A percentile compares a stretch with the other conserved stretches of the same genome.
These are phyloP conservation scores for Leptothorax acervorum DNA, from an alignment of 2,888 invertebrate species.

Conservation along the genomic window DNA sequence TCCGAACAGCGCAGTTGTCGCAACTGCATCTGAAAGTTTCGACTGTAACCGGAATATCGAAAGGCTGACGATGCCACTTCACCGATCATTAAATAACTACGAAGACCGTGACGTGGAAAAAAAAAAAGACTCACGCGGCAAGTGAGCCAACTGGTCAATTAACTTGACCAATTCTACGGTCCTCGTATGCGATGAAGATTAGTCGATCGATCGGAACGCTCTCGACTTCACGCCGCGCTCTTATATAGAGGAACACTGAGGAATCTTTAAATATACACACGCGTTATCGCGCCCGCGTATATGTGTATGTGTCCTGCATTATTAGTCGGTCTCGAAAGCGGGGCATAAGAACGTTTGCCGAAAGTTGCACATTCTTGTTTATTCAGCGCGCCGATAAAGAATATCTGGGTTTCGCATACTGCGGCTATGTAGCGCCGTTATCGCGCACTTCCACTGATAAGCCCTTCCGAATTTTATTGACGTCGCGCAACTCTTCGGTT, in stretches of 20 bases:
- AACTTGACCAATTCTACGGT: constrained; percentile 50
- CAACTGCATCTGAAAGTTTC: constrained; percentile 29
- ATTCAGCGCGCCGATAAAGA: constrained; percentile 68
- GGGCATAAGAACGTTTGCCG: not conserved
- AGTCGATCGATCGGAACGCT: constrained; percentile 52
- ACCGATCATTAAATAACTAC: constrained; percentile 41
- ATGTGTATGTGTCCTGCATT: not conserved
- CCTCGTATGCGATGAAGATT: constrained; percentile 59
- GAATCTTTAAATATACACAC: constrained; percentile 7
- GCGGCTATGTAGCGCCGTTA: constrained; percentile 59
- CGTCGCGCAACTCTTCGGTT: constrained; percentile 26
- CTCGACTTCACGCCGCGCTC: constrained; percentile 55
- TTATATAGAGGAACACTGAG: constrained; percentile 28
- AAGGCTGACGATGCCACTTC: not conserved
- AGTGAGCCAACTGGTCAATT: constrained; percentile 59
- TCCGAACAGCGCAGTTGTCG: not conserved
- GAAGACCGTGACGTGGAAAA: constrained; percentile 21
- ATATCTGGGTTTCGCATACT: constrained; percentile 60
- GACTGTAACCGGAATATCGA: not conserved
- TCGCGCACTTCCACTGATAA: constrained; percentile 69
- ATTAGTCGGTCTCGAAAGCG: not conserved
- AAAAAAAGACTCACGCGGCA: constrained; percentile 26
- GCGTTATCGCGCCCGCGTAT: not conserved
- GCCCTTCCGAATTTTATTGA: constrained; percentile 69
- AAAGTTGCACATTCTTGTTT: constrained; percentile 74